Conservation (phyloP, 2,113 vertebrate genomes). For the Hypanus sabinus region DNA sequence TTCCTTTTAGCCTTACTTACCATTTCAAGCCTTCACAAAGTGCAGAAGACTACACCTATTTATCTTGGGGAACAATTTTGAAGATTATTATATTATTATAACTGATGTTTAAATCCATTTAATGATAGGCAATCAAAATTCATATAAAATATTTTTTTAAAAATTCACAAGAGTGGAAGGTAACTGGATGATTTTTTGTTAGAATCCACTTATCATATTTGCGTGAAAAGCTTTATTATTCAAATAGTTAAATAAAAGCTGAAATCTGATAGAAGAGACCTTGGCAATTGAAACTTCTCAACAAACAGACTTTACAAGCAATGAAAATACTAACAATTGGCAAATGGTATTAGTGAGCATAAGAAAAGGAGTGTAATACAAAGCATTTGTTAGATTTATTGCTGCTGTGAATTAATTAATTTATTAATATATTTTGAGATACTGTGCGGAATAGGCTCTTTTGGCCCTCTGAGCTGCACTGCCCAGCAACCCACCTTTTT, state of each 20-base stretch:
- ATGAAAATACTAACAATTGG: too few relatives aligned
- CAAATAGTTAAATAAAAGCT: not conserved
- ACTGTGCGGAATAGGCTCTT: too few relatives aligned
- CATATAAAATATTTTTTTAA: not conserved
- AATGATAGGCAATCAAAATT: not conserved
- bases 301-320: not conserved
- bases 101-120: not conserved
- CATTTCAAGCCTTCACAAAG: not conserved
- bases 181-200: not conserved
- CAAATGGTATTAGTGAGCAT: too few relatives aligned
- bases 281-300: not conserved
- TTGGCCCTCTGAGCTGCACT: too few relatives aligned
- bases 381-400: too few relatives aligned
- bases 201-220: not conserved
- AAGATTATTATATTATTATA: conserved; percentile 10
- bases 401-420: too few relatives aligned
- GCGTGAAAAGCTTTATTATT: not conserved
- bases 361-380: too few relatives aligned
- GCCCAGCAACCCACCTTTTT: too few relatives aligned
- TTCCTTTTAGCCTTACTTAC: not conserved
- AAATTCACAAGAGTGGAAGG: not conserved
- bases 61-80: too few relatives aligned
- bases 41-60: not conserved
- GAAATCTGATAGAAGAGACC: not conserved
- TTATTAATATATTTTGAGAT: too few relatives aligned